Base-by-base conservation (phyloP, 2,888 invertebrate species). In the Nycteola revayana region DNA sequence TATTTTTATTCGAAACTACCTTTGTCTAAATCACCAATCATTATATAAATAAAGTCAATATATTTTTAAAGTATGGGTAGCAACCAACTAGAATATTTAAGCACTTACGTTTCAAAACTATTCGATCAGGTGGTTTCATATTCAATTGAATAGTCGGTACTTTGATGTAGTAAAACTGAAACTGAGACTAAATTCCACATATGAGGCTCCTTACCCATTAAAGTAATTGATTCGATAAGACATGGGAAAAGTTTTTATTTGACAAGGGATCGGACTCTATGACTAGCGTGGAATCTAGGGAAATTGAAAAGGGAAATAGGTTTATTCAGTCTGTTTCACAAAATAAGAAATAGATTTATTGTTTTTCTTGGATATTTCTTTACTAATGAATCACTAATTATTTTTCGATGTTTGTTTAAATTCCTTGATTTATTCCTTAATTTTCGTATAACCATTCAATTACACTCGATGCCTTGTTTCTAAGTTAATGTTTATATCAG, bases 141-240 rank as follows among this genome's bases (percentile, higher is more conserved):
- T 26, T 25, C 43, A 54, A 56, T 54, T 49, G 45, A 51, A 58
- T 48, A 45, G 28, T n/a, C n/a, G n/a, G 14, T 37, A 36, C 36
- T 28, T 42, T 23, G 36, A 49, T 40, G 39, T 52, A 55, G 42
- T 49, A 45, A 57, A 65, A 58, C 42, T 46, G 55, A 53, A 47
- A 55, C 49, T 46, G 40, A 60, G 52, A 60, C 56, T 57, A 60
- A 65, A 66, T 62, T 62, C 59, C 54, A 66, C 58, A 68, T 57
- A 72, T 67, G 68, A 70, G 60, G 63, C 63, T 74, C 67, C 68
- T 63, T 66, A 56, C 58, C 78, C 69, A 76, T 82, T 77, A 79
- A 66, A 74, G 82, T 82, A 80, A 85, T 82, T 83, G 85, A 82
- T 82, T 83, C 75, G 66, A 80, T 79, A 82, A 79, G 78, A 82